Conservation (phyloP, 2,888 invertebrate species). For the Chrysolina oricalcia region DNA sequence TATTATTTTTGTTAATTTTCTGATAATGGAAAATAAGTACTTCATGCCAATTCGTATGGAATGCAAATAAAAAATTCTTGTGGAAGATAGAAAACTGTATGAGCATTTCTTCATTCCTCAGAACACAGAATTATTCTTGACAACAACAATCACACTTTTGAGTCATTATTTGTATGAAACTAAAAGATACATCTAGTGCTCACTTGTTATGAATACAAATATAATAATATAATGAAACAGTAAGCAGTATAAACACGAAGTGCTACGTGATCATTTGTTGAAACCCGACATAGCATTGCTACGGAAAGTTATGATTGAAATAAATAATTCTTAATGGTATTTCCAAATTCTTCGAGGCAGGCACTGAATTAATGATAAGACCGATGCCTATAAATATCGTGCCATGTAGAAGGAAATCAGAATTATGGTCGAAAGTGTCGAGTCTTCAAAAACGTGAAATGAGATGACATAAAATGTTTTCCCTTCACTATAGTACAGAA, state of each 20-base stretch:
- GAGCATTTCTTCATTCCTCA: no score
- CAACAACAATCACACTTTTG: neutral
- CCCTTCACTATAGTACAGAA: no score
- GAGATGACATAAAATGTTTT: no score
- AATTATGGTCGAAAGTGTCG: neutral
- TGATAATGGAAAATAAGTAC: no score
- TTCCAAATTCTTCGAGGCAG: slow-evolving; percentile 1
- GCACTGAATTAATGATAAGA: neutral
- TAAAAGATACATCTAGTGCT: slow-evolving; percentile 11
- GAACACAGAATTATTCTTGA: neutral
- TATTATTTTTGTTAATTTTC: no score
- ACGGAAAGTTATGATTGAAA: slow-evolving; percentile 13
- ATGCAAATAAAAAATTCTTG: no score
- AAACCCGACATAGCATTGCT: slow-evolving; percentile 24
- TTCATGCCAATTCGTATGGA: no score
- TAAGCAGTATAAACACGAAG: slow-evolving; percentile 36
- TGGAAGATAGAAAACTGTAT: no score
- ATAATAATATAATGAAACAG: slow-evolving; percentile 36
- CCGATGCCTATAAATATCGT: neutral
- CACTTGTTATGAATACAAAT: slow-evolving; percentile 9
- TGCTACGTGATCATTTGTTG: slow-evolving; percentile 38
- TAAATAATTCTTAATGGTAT: slow-evolving; percentile 16
- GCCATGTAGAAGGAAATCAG: neutral
- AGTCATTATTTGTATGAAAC: neutral
- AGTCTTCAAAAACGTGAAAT: neutral